Evolutionary conservation across 2,113 vertebrate species (phyloP), one percentile per base, ranked within the genome.

Genomic region (Oxygymnocypris stewartii): DNA sequence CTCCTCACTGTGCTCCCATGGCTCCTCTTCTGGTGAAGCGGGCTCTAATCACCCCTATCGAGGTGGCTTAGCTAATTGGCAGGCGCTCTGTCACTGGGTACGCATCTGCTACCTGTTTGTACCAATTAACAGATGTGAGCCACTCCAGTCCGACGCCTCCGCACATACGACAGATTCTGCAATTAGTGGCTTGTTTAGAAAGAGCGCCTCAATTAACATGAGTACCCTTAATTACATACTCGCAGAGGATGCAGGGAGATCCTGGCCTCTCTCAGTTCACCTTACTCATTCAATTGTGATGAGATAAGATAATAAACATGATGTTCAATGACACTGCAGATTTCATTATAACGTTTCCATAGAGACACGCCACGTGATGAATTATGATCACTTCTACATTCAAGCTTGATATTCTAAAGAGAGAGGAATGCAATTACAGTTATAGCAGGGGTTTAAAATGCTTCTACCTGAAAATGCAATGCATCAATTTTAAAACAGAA

Each of bases 181-280:
- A 97, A 97, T 96, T 94, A 97, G 95, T 90, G 93, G 93, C 95
- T 96, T 93, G 95, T 96, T 97, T 96, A 94, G 97, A 86, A 96
- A 94, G 93, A 79, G 61, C 90, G 95, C 91, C 94, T 96, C 95
- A 94, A 96, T 97, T 96, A 96, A 95, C 95, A 94, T 94, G 88
- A 91, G 11, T 85, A 94, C 94, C 92, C 92, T 94, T 96, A 96
- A 97, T 96, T 94, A 96, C 93, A 95, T 93, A 91, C 95, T 94
- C 92, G 92, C 90, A 90, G 93, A 95, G 94, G 86, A 81, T 61
- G 61, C 31, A 18, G 71, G 59, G 65, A 63, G 67, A 73, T 20
- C n/a, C 61, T 42, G 54, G 57, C 51, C 49, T 82, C 59, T 44
- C 63, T 14, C 61, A 14, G 74, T 80, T 85, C 59, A 93, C 94